phyloP scores from a whole-genome alignment of 2,888 invertebrate genomes.

The Zelleria hepariella region DNA sequence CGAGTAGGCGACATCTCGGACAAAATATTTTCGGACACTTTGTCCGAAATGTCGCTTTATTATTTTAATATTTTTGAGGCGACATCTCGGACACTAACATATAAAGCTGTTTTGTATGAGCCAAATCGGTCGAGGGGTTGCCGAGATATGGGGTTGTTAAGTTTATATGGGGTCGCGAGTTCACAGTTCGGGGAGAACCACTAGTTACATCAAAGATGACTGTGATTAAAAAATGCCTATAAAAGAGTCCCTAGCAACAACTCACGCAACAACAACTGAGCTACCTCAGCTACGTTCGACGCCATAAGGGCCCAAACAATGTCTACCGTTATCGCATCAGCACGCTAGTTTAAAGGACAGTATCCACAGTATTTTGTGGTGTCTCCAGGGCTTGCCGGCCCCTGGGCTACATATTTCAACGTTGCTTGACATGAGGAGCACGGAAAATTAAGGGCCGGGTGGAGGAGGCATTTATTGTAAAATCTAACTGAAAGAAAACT shows the following conservation, averaged over 20 bases:
- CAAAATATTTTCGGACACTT: no score
- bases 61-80: no score
- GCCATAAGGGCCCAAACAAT: not conserved
- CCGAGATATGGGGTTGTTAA: no score
- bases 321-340: not conserved
- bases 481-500: no score
- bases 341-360: not conserved
- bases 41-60: no score
- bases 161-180: no score
- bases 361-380: not conserved
- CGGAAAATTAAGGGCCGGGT: slow-evolving; percentile 19
- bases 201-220: no score
- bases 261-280: not conserved
- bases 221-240: not conserved
- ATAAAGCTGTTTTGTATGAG: no score
- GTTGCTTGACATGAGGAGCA: slow-evolving; percentile 21
- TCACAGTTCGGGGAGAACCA: no score
- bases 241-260: not conserved
- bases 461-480: not conserved
- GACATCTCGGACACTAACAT: no score
- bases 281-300: not conserved
- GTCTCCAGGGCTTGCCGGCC: slow-evolving; percentile 16
- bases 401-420: slow-evolving; percentile 58
- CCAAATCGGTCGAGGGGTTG: no score
- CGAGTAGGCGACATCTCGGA: no score